Conservation (phyloP, 1,140 invertebrate species). For the Hirudo medicinalis region DNA sequence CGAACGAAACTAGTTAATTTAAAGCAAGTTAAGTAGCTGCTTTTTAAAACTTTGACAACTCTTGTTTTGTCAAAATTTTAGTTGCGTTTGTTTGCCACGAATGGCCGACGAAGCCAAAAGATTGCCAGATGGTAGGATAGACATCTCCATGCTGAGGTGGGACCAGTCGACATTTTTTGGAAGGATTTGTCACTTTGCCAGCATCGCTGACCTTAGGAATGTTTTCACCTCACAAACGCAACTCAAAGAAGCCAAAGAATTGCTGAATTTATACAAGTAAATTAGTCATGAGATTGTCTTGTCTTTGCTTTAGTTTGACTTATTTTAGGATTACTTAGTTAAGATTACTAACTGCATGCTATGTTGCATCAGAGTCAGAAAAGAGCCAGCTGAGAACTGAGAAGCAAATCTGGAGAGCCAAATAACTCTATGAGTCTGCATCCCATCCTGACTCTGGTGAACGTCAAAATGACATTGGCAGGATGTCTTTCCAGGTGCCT, state of each 20-base stretch:
- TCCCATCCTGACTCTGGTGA: slow-evolving; percentile 97
- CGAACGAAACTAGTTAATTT: no score
- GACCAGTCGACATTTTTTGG: slow-evolving; percentile 34
- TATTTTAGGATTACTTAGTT: neutral
- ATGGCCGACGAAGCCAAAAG: slow-evolving; percentile 14
- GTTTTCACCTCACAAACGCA: slow-evolving; percentile 27
- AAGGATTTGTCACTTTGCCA: slow-evolving; percentile 33
- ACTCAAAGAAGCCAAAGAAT: slow-evolving; percentile 33
- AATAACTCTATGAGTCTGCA: slow-evolving; percentile 85
- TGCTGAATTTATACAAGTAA: slow-evolving; percentile 61
- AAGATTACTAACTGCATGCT: neutral
- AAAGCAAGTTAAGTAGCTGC: no score
- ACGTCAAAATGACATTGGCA: slow-evolving; percentile 83
- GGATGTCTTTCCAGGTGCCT: slow-evolving; percentile 97
- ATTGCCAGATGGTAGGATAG: slow-evolving; percentile 25
- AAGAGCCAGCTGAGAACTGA: slow-evolving; percentile 39
- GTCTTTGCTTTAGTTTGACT: neutral
- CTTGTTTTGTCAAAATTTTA: no score
- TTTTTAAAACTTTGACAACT: no score
- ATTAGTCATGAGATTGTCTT: no score
- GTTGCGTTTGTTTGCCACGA: neutral
- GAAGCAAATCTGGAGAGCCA: slow-evolving; percentile 71
- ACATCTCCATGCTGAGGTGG: slow-evolving; percentile 34
- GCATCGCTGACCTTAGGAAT: slow-evolving; percentile 36
- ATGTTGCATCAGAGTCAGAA: slow-evolving; percentile 23